These are phyloP conservation scores for Eulemur rufifrons DNA, from an alignment of 2,113 vertebrate genomes.

Conservation along the genomic window DNA sequence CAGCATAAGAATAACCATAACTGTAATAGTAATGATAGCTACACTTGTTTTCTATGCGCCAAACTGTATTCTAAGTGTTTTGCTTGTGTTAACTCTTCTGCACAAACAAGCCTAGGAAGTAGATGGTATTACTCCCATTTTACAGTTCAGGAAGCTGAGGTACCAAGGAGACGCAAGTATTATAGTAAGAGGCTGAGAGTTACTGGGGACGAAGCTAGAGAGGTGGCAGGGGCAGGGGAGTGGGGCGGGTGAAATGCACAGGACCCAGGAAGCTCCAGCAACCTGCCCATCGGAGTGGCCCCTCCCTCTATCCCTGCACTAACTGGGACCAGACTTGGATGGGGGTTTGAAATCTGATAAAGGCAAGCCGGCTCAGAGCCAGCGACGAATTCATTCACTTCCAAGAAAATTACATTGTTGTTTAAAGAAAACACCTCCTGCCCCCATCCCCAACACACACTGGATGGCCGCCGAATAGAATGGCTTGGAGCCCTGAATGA, in stretches of 20 bases:
- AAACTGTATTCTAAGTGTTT: not conserved
- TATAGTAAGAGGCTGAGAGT: not conserved
- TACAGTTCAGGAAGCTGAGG: not conserved
- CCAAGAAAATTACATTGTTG: slow-evolving; percentile 40
- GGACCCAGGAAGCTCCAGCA: not conserved
- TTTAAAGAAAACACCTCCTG: not conserved
- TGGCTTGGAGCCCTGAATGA: not conserved
- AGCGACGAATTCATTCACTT: slow-evolving; percentile 40
- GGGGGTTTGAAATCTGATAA: slow-evolving; percentile 31
- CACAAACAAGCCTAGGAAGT: not conserved
- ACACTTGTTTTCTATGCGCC: not conserved
- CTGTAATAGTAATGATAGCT: not conserved
- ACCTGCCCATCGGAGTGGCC: not conserved
- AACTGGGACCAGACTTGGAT: slow-evolving; percentile 10
- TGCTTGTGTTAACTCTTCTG: not conserved
- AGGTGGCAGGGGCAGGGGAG: not conserved
- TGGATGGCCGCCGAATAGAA: not conserved
- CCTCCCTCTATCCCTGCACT: not conserved
- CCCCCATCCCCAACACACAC: accelerated
- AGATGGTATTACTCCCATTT: not conserved
- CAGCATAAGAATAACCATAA: not conserved
- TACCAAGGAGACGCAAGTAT: not conserved
- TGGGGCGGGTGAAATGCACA: not conserved
- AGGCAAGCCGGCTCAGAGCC: not conserved
- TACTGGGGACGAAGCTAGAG: not conserved